phyloP scores from a whole-genome alignment of 2,113 vertebrate genomes.

The Scortum barcoo region DNA sequence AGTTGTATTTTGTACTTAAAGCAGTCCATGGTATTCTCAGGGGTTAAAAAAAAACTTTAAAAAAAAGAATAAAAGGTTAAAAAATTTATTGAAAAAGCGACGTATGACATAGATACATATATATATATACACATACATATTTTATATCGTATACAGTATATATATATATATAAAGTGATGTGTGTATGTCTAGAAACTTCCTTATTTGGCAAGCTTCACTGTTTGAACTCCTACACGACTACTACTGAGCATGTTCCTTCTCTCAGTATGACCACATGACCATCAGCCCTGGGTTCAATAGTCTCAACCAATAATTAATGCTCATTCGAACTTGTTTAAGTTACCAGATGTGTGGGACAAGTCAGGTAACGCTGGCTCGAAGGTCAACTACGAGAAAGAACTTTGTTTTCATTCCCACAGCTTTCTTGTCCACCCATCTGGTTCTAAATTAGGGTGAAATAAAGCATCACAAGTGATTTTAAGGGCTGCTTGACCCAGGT shows the following conservation, averaged over 20 bases:
- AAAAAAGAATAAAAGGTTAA: conserved; percentile 68
- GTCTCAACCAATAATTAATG: conserved; percentile 19
- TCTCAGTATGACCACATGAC: conserved; percentile 55
- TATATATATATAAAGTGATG: conserved; percentile 60
- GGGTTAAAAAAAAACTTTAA: conserved; percentile 74
- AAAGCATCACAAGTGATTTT: neutral
- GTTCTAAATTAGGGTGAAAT: conserved; percentile 14
- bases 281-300: conserved; percentile 61
- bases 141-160: conserved; percentile 66
- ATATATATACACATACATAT: conserved; percentile 58
- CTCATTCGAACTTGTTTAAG: neutral
- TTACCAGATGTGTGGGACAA: neutral
- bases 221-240: conserved; percentile 73
- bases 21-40: conserved; percentile 84
- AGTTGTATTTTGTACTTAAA: conserved; percentile 81
- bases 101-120: conserved; percentile 67
- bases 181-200: conserved; percentile 72
- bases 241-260: conserved; percentile 74
- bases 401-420: conserved; percentile 4
- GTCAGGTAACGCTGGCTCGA: conserved; percentile 3
- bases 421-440: conserved; percentile 15
- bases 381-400: conserved; percentile 19
- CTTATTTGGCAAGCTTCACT: conserved; percentile 75
- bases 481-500: conserved; percentile 57
- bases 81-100: conserved; percentile 72